phyloP scores from a whole-genome alignment of 2,797 vertebrate species.

The Microcaecilia unicolor region DNA sequence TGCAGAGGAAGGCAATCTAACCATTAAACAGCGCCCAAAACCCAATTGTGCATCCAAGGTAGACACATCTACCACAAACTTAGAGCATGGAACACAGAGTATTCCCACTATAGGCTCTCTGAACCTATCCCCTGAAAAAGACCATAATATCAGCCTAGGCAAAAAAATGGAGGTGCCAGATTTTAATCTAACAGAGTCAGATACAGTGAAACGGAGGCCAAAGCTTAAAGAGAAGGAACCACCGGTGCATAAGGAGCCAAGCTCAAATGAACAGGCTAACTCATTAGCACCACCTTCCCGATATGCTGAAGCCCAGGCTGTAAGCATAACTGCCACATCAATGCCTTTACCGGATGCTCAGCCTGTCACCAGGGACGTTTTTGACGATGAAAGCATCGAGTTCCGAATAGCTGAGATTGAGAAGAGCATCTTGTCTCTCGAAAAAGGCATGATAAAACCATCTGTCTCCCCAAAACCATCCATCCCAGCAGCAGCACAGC shows the following conservation, averaged over 20 bases:
- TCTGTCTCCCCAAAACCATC: conserved; percentile 40
- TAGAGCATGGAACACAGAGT: neutral
- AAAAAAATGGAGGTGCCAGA: conserved; percentile 44
- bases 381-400: conserved; percentile 24
- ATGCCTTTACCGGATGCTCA: fast-evolving
- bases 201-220: conserved; percentile 82
- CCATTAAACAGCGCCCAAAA: conserved; percentile 87
- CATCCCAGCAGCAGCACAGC: too few species aligned
- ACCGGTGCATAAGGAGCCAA: conserved; percentile 40
- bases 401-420: conserved; percentile 47
- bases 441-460: conserved; percentile 51
- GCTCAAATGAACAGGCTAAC: conserved; percentile 7
- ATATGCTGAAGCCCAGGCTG: conserved; percentile 24
- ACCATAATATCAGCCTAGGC: fast-evolving
- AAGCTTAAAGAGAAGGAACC: conserved; percentile 68
- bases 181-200: conserved; percentile 89
- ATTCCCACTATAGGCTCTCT: neutral
- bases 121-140: neutral
- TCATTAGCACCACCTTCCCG: fast-evolving
- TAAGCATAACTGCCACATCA: neutral
- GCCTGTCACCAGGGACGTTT: neutral
- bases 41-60: conserved; percentile 41
- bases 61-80: fast-evolving
- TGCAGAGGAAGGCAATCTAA: conserved; percentile 87
- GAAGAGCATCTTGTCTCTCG: conserved; percentile 38